A percentile compares a stretch with the other conserved stretches of the same genome.
Conservation (phyloP, 2,113 vertebrate genomes). For the Urocynchramus pylzowi region DNA sequence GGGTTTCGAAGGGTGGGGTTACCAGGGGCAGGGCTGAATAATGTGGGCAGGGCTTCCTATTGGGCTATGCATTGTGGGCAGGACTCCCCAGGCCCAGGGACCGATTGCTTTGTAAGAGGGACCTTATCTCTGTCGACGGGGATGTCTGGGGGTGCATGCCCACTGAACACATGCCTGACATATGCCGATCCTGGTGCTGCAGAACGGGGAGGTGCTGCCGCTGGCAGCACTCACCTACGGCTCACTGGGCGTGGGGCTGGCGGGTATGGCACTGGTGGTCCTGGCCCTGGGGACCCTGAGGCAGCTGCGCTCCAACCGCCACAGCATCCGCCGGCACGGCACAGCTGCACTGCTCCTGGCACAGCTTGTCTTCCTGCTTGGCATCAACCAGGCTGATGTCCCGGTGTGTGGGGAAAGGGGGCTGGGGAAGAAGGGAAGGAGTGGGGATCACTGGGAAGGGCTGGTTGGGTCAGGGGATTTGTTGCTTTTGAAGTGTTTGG, state of each 20-base stretch:
- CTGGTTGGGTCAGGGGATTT: not conserved
- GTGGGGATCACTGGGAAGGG: not conserved
- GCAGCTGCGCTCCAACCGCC: slow-evolving; percentile 83
- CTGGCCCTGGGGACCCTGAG: slow-evolving; percentile 81
- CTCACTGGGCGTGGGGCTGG: slow-evolving; percentile 83
- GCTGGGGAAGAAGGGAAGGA: slow-evolving; percentile 22
- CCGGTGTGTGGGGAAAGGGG: slow-evolving; percentile 57
- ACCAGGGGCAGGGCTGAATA: not conserved
- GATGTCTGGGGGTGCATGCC: no score
- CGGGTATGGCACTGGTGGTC: slow-evolving; percentile 83
- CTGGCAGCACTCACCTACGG: slow-evolving; percentile 86
- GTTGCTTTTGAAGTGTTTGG: not conserved
- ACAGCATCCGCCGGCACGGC: slow-evolving; percentile 85
- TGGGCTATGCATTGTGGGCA: not conserved
- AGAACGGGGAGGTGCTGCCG: slow-evolving; percentile 93
- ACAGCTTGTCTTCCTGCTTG: slow-evolving; percentile 89
- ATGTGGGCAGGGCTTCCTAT: not conserved
- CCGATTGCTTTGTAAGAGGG: not conserved
- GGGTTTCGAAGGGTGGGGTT: not conserved
- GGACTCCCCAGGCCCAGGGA: not conserved
- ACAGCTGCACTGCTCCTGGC: slow-evolving; percentile 82
- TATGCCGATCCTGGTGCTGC: not conserved
- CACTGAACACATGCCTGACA: not conserved
- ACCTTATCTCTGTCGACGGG: not conserved
- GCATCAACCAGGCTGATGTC: slow-evolving; percentile 91